These are phyloP conservation scores for Dallia pectoralis DNA, from an alignment of 2,797 vertebrate genomes.

Conservation along the genomic window DNA sequence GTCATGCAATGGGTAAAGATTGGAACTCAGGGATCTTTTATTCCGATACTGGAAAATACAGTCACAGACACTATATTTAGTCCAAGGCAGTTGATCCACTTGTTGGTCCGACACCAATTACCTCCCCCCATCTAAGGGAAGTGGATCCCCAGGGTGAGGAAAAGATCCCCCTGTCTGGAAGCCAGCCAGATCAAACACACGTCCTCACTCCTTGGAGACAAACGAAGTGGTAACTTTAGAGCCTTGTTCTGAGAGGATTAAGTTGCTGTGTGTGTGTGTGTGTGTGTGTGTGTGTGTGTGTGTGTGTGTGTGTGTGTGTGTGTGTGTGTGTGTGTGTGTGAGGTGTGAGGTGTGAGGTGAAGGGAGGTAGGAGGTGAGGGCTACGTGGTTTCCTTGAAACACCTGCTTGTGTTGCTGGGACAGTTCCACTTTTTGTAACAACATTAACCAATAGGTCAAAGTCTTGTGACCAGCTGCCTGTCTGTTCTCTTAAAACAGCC, in stretches of 20 bases:
- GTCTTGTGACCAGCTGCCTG: slow-evolving; percentile 36
- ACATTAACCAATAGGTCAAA: slow-evolving; percentile 29
- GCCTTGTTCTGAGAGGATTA: not conserved
- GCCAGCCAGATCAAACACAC: slow-evolving; percentile 3
- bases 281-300: too few relatives aligned
- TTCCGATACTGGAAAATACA: slow-evolving; percentile 34
- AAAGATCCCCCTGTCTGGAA: not conserved
- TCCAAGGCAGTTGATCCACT: slow-evolving; percentile 28
- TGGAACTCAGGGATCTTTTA: slow-evolving; percentile 22
- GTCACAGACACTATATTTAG: slow-evolving; percentile 49
- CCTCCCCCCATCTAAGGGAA: slow-evolving; percentile 21
- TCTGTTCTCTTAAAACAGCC: slow-evolving; percentile 26
- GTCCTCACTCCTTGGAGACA: not conserved
- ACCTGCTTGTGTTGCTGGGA: slow-evolving; percentile 45
- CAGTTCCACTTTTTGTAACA: slow-evolving; percentile 47
- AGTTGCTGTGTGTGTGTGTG: too few relatives aligned
- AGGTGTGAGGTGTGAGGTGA: slow-evolving; percentile 40
- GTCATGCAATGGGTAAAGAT: slow-evolving; percentile 23
- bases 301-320: too few relatives aligned
- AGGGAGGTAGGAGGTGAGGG: slow-evolving; percentile 35
- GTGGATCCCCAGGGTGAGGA: not conserved
- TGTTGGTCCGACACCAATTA: slow-evolving; percentile 30
- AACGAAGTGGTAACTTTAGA: not conserved
- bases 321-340: too few relatives aligned
- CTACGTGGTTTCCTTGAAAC: slow-evolving; percentile 30